Conservation (phyloP, 2,888 invertebrate genomes). For the Timema cristinae region DNA sequence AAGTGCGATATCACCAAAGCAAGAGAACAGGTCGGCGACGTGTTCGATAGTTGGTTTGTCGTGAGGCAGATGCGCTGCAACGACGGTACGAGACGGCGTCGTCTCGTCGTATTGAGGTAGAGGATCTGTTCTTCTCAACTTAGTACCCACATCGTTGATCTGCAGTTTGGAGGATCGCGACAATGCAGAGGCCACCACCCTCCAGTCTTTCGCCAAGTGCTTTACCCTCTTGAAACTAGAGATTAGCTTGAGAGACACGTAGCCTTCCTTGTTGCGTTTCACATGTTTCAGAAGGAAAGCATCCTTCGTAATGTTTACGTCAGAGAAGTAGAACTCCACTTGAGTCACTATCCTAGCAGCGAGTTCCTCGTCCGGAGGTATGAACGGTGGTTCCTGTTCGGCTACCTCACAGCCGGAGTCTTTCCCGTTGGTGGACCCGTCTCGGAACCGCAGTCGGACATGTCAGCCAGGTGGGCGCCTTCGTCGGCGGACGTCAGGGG, state of each 20-base stretch:
- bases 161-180: conserved; percentile 74
- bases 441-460: conserved; percentile 63
- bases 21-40: conserved; percentile 84
- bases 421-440: conserved; percentile 59
- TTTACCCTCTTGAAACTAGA: conserved; percentile 95
- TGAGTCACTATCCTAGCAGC: conserved; percentile 76
- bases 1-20: conserved; percentile 85
- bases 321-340: conserved; percentile 94
- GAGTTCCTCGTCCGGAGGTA: conserved; percentile 67
- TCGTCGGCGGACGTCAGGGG: conserved; percentile 50
- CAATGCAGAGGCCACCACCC: conserved; percentile 84
- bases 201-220: conserved; percentile 90
- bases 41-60: conserved; percentile 83
- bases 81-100: conserved; percentile 85
- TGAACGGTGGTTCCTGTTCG: conserved; percentile 54
- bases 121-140: conserved; percentile 78
- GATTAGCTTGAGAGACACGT: conserved; percentile 89
- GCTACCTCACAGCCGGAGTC: conserved; percentile 45
- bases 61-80: conserved; percentile 79
- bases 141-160: conserved; percentile 87
- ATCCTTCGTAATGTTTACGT: conserved; percentile 91
- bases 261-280: conserved; percentile 91
- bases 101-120: conserved; percentile 89
- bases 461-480: conserved; percentile 56
- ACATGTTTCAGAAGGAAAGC: conserved; percentile 94